Base-by-base conservation (phyloP, 2,888 invertebrate genomes). In the Tyria jacobaeae region DNA sequence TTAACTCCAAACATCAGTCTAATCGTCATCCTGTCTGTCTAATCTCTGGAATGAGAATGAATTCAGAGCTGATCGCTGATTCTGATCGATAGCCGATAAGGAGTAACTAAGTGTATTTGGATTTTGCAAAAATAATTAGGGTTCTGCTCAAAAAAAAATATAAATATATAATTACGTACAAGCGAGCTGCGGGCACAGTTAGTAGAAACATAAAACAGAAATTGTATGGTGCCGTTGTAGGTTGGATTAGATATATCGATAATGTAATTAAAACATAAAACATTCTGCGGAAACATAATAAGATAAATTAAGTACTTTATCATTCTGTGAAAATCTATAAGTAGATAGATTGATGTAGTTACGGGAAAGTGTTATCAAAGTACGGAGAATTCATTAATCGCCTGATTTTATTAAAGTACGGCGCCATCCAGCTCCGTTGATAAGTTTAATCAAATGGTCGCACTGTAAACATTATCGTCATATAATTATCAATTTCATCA, bases 381-480 rank as follows among this genome's bases (percentile, higher is more conserved):
- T 74, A 73, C 74, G 47, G 49, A 39, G 76, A 76, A 74, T 60
- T 68, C 52, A 57, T 64, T 52, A 60, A 62, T 68, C 44, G 71
- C 53, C 48, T 50, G 51, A 51, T 54, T 35, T 70, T 34, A 14
- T 31, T 56, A 56, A 34, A 52, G 34, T 44, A 17, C 39, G 52
- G 73, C 73, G 73, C 73, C 73, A 51, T 73, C 64, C 73, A 51
- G 76, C 64, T 56, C 48, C 56, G 52, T 41, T 60, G 67, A 75
- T 70, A 70, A 63, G 44, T 25, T 51, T 35, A 66, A 73, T 68
- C 56, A 58, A n/a, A 21, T 27, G 48, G 37, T 24, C 51, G 24
- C 47, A 52, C 50, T 71, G 44, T 60, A 61, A 63, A 70, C 10
- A 51, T 35, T 21, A 57, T 62, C 70, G 62, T n/a, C n/a, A n/a